Conservation (phyloP, 2,113 vertebrate species). For the Coptodon bakossiorum region DNA sequence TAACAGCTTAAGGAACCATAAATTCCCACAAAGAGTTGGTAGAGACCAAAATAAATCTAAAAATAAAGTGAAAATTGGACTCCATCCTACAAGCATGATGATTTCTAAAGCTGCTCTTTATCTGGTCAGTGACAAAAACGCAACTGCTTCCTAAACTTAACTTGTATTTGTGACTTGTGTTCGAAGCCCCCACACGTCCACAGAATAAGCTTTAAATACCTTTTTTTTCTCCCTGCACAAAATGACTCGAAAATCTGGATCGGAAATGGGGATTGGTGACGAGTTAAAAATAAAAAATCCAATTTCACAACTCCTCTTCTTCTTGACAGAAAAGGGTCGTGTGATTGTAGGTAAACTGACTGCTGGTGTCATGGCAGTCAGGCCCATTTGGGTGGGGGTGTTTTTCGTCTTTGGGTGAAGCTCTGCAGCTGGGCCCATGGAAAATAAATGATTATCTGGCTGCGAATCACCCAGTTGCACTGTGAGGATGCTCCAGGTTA, state of each 20-base stretch:
- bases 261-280: background rate
- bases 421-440: conserved; percentile 29
- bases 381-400: conserved; percentile 1
- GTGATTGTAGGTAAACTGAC: conserved; percentile 43
- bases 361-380: conserved; percentile 40
- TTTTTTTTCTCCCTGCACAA: background rate
- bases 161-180: background rate
- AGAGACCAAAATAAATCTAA: background rate
- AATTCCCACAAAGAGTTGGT: background rate
- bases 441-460: conserved; percentile 26
- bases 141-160: background rate
- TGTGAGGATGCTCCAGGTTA: background rate
- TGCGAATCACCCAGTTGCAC: background rate
- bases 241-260: background rate
- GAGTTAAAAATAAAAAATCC: conserved; percentile 13
- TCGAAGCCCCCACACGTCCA: background rate
- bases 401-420: background rate
- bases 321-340: background rate
- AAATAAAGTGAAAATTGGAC: background rate
- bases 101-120: background rate
- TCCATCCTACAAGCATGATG: background rate
- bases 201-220: background rate
- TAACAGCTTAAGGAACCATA: background rate
- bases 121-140: background rate
- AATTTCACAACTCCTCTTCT: conserved; percentile 11